Evolutionary conservation across 2,797 vertebrate species (phyloP).

Genomic region (Pseudomugil tenellus): DNA sequence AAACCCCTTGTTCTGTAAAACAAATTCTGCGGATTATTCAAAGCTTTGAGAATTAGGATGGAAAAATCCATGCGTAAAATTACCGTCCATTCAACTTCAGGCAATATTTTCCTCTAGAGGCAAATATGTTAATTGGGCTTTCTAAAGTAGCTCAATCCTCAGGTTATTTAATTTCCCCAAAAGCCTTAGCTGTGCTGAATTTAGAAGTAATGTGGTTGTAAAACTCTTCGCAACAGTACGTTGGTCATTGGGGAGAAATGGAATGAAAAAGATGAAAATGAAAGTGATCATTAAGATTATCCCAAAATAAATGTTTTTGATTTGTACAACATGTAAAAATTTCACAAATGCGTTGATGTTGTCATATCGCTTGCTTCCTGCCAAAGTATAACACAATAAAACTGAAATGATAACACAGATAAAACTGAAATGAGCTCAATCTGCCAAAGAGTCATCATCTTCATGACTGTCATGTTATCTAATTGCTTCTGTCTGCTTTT

Average conservation of each 20-base stretch:
- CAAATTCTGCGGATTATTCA: slow-evolving; percentile 79
- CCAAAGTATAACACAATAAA: slow-evolving; percentile 29
- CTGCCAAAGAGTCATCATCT: slow-evolving; percentile 74
- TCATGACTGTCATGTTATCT: slow-evolving; percentile 82
- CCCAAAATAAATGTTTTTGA: not conserved
- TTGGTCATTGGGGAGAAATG: slow-evolving; percentile 50
- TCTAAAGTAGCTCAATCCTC: slow-evolving; percentile 81
- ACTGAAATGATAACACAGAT: slow-evolving; percentile 24
- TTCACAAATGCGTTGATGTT: slow-evolving; percentile 21
- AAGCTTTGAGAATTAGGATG: slow-evolving; percentile 75
- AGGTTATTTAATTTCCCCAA: slow-evolving; percentile 85
- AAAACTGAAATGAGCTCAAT: slow-evolving; percentile 39
- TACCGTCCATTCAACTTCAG: slow-evolving; percentile 80
- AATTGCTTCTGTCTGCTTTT: slow-evolving; percentile 79
- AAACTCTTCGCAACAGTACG: slow-evolving; percentile 50
- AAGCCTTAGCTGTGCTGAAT: slow-evolving; percentile 76
- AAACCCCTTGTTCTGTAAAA: slow-evolving; percentile 76
- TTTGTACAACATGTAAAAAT: not conserved
- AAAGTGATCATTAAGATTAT: slow-evolving; percentile 18
- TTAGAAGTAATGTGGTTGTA: slow-evolving; percentile 57
- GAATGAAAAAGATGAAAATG: slow-evolving; percentile 46
- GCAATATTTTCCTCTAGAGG: slow-evolving; percentile 79
- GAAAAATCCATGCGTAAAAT: slow-evolving; percentile 82
- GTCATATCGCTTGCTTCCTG: slow-evolving; percentile 14
- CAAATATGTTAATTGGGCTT: slow-evolving; percentile 85